These are phyloP conservation scores for Balearica regulorum DNA, from an alignment of 2,797 vertebrate genomes.

Conservation along the genomic window DNA sequence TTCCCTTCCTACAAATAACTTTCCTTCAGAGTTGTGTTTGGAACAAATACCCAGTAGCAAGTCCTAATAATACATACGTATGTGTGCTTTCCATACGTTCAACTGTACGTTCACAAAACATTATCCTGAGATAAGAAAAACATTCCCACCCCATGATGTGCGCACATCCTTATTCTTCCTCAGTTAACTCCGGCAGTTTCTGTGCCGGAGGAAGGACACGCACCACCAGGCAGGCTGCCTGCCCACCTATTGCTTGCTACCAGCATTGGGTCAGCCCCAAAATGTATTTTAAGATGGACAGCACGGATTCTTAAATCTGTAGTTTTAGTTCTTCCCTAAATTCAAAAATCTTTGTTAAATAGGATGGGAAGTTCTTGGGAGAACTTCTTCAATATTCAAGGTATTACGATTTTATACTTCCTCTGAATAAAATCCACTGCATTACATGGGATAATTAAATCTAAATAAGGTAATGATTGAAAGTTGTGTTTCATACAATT, in stretches of 20 bases:
- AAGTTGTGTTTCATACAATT: neutral
- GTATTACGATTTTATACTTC: neutral
- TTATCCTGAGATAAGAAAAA: neutral
- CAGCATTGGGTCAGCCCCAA: neutral
- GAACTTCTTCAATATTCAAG: neutral
- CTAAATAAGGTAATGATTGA: neutral
- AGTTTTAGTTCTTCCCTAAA: neutral
- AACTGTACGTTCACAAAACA: accelerated
- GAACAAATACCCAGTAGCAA: neutral
- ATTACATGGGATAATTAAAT: neutral
- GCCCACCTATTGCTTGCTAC: conserved; percentile 14
- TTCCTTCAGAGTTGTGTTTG: neutral
- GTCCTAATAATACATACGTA: neutral
- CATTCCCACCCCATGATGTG: accelerated
- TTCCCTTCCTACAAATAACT: neutral
- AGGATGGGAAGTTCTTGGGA: neutral
- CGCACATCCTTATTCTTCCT: neutral
- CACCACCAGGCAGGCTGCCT: neutral
- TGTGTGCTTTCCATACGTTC: accelerated
- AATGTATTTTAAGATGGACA: neutral
- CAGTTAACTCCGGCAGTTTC: accelerated
- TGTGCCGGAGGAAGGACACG: too few species aligned
- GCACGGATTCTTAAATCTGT: accelerated
- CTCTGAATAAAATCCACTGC: neutral
- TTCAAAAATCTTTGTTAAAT: neutral